Evolutionary conservation across 2,113 vertebrate species (phyloP).

Genomic region (Periophthalmodon schlosseri): DNA sequence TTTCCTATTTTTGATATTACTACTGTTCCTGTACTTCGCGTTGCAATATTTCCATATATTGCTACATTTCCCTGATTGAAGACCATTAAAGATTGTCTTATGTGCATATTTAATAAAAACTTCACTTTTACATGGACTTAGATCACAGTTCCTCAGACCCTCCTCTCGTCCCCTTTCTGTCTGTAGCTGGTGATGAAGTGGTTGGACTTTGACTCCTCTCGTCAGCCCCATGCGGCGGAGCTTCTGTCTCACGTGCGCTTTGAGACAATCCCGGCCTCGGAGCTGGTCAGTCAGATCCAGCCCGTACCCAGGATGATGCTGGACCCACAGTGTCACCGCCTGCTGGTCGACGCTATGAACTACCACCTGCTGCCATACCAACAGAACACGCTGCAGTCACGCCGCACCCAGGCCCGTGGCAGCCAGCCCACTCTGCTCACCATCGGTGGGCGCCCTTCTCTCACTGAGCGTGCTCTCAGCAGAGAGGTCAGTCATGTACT

Average conservation of each 20-base stretch:
- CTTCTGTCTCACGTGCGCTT: constrained; percentile 80
- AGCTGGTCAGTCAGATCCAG: constrained; percentile 83
- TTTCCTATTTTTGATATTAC: too few relatives aligned
- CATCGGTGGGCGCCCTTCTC: constrained; percentile 78
- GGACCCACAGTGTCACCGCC: constrained; percentile 82
- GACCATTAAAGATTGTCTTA: too few relatives aligned
- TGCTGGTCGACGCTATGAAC: constrained; percentile 88
- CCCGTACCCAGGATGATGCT: constrained; percentile 84
- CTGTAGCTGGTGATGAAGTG: constrained; percentile 80
- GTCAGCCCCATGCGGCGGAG: constrained; percentile 74
- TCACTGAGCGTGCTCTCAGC: constrained; percentile 83
- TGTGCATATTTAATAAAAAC: too few relatives aligned
- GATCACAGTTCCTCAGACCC: too few relatives aligned
- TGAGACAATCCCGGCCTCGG: constrained; percentile 82
- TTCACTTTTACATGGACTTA: too few relatives aligned
- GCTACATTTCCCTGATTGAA: too few relatives aligned
- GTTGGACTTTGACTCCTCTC: constrained; percentile 81
- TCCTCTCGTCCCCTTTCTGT: background rate
- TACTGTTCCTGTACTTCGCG: too few relatives aligned
- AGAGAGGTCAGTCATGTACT: constrained; percentile 69
- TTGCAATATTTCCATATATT: too few relatives aligned
- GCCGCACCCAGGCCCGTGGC: constrained; percentile 78
- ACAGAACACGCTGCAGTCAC: constrained; percentile 83
- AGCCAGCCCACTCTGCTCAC: constrained; percentile 78
- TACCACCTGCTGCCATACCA: constrained; percentile 86